Percentiles rank a stretch among this genome's conserved stretches.
Conservation (phyloP, 2,797 vertebrate genomes). For the Xiphophorus birchmanni region DNA sequence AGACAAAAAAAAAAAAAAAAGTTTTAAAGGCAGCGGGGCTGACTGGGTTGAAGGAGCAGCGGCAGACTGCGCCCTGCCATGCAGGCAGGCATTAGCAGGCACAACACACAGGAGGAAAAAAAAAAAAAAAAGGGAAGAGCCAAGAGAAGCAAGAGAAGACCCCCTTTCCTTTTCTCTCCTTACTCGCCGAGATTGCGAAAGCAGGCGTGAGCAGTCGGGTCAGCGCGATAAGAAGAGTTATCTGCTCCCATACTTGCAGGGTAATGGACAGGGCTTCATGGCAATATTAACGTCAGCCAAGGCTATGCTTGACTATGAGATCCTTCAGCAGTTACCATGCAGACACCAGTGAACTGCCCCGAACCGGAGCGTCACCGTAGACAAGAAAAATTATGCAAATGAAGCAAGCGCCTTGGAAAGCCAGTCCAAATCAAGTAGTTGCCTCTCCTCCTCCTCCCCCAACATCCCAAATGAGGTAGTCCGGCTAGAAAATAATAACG, state of each 20-base stretch:
- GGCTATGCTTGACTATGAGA: slow-evolving; percentile 79
- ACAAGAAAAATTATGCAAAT: slow-evolving; percentile 99
- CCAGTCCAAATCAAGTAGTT: slow-evolving; percentile 75
- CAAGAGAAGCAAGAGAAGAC: slow-evolving; percentile 71
- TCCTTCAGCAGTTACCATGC: slow-evolving; percentile 78
- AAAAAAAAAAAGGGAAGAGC: slow-evolving; percentile 73
- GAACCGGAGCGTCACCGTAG: slow-evolving; percentile 90
- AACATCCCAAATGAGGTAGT: slow-evolving; percentile 60
- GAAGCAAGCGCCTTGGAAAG: slow-evolving; percentile 82
- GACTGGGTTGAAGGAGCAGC: slow-evolving; percentile 57
- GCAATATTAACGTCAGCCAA: slow-evolving; percentile 83
- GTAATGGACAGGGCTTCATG: slow-evolving; percentile 86
- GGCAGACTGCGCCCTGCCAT: slow-evolving; percentile 72
- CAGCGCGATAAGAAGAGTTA: slow-evolving; percentile 84
- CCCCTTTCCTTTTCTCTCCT: slow-evolving; percentile 56
- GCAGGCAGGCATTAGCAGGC: slow-evolving; percentile 70
- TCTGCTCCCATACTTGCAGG: slow-evolving; percentile 77
- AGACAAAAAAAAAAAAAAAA: neutral
- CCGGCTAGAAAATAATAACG: slow-evolving; percentile 41
- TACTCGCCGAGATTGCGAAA: slow-evolving; percentile 82
- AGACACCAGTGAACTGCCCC: slow-evolving; percentile 85
- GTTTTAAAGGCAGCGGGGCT: slow-evolving; percentile 77
- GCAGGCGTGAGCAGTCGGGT: slow-evolving; percentile 76
- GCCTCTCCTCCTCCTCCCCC: slow-evolving; percentile 72
- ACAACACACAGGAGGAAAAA: slow-evolving; percentile 65